Evolutionary conservation across 2,113 vertebrate genomes (phyloP).

Genomic region (Petrocephalus zakoni): DNA sequence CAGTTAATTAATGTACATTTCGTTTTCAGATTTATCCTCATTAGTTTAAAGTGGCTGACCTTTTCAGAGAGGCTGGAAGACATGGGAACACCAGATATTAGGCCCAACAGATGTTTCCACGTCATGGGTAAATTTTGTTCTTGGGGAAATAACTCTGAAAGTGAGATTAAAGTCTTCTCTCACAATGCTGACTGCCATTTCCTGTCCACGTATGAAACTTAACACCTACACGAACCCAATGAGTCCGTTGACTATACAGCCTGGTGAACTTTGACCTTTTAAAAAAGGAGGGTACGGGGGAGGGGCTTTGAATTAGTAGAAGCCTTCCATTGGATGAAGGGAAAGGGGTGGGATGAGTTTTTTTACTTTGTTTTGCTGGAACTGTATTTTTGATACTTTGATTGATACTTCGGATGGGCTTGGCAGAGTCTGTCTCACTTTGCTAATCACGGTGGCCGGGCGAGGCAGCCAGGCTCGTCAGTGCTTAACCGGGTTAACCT

Average conservation of each 20-base stretch:
- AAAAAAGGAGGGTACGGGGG: not conserved
- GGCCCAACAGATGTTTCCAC: not conserved
- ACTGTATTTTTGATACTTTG: not conserved
- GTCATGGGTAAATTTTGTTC: not conserved
- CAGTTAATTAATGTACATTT: conserved; percentile 19
- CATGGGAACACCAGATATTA: not conserved
- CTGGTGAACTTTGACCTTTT: not conserved
- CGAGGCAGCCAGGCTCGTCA: not conserved
- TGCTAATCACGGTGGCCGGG: not conserved
- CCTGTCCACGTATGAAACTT: not conserved
- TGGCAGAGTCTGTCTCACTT: not conserved
- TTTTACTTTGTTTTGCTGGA: not conserved
- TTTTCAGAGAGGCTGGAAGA: conserved; percentile 7
- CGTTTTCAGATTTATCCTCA: conserved; percentile 11
- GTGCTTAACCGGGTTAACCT: not conserved
- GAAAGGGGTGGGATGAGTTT: not conserved
- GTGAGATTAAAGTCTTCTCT: not conserved
- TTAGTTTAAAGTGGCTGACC: conserved; percentile 15
- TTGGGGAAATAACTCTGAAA: not conserved
- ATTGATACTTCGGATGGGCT: not conserved
- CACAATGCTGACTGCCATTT: not conserved
- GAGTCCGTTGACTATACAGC: not conserved
- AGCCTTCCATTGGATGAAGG: not conserved
- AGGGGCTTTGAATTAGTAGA: not conserved
- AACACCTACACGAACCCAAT: not conserved